Evolutionary conservation across 2,113 vertebrate genomes (phyloP).

Genomic region (Sialia sialis): DNA sequence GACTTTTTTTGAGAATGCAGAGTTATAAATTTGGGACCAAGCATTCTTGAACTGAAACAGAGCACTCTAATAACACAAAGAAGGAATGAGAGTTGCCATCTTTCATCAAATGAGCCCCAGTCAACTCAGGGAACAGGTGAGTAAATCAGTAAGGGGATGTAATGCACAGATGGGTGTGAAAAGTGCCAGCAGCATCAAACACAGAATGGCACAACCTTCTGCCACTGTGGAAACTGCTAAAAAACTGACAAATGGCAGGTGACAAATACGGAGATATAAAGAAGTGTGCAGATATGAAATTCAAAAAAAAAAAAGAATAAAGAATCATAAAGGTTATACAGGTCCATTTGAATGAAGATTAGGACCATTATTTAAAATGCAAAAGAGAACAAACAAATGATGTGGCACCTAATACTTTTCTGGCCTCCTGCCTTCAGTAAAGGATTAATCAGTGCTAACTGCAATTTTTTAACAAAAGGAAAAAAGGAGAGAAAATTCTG

Average conservation of each 20-base stretch:
- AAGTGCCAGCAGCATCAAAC: not conserved
- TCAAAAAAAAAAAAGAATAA: not conserved
- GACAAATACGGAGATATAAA: not conserved
- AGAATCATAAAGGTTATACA: not conserved
- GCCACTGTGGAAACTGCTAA: not conserved
- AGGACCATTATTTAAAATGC: not conserved
- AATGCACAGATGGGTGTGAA: not conserved
- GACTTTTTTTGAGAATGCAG: not conserved
- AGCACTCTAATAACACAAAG: not conserved
- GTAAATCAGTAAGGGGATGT: not conserved
- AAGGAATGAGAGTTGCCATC: not conserved
- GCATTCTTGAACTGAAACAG: not conserved
- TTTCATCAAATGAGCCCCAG: not conserved
- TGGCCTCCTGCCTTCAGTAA: not conserved
- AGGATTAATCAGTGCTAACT: not conserved
- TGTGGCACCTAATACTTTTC: not conserved
- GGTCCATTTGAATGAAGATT: not conserved
- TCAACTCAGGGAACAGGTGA: not conserved
- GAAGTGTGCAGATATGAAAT: not conserved
- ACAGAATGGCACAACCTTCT: not conserved
- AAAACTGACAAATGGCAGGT: not conserved
- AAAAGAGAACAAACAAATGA: not conserved
- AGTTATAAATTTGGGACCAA: not conserved
- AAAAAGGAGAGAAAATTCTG: not conserved
- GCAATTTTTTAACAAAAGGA: not conserved